Conservation (phyloP, 2,113 vertebrate genomes). For the Bos javanicus region DNA sequence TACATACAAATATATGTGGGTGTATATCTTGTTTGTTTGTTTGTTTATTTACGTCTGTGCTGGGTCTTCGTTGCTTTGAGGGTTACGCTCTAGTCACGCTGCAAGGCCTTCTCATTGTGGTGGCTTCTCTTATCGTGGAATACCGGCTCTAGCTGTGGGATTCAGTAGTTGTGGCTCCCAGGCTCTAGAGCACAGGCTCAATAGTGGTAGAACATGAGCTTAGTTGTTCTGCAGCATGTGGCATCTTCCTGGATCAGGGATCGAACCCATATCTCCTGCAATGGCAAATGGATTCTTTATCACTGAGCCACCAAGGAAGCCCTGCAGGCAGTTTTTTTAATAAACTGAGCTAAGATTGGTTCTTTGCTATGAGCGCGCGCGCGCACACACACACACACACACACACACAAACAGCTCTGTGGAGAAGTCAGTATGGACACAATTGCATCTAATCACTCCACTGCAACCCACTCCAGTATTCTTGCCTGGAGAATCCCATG, state of each 20-base stretch:
- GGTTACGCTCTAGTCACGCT: accelerated
- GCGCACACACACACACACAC: not conserved
- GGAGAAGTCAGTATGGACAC: not conserved
- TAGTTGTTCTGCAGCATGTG: not conserved
- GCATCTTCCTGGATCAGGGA: not conserved
- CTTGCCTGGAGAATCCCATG: not conserved
- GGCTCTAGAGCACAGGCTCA: not conserved
- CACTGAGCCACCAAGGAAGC: not conserved
- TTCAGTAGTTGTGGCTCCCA: not conserved
- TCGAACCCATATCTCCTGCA: not conserved
- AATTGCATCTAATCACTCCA: not conserved
- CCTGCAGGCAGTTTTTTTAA: not conserved
- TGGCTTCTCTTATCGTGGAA: not conserved
- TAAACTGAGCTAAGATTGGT: not conserved
- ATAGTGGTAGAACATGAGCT: not conserved
- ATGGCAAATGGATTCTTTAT: not conserved
- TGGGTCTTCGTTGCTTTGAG: not conserved
- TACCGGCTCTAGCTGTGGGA: not conserved
- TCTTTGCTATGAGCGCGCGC: not conserved
- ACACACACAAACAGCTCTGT: not conserved
- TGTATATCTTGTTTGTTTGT: too few relatives aligned
- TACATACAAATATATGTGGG: not conserved
- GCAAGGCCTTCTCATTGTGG: not conserved
- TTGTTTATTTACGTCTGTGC: not conserved
- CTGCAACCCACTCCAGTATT: not conserved